Base-by-base conservation (phyloP, 2,113 vertebrate species). In the Melanerpes formicivorus region DNA sequence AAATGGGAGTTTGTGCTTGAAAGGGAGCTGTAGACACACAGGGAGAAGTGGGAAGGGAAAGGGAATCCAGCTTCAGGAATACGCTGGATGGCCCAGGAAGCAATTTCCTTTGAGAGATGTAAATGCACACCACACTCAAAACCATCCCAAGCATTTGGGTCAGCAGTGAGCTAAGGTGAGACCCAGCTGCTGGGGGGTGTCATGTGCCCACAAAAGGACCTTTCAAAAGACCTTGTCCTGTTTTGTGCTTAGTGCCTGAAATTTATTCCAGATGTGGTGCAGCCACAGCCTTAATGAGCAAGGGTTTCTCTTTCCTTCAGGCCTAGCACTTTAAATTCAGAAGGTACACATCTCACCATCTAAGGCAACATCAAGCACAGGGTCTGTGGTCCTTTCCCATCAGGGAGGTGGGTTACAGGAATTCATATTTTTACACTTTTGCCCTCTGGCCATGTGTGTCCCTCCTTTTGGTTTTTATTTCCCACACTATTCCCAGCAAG, bases 11-110 rank as follows among this genome's bases (percentile, higher is more conserved):
- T 72, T 93, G 52, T 55, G 21, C 80, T 84, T 81, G 72, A 90
- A 60, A 90, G 90, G 92, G 62, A 96, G 74, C 50, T 77, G 48
- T 78, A 72, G 83, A 87, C 79, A 84, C 58, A 83, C n/a, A 54
- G 66, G 44, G 79, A 93, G 74, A 93, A 83, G 44, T 32, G 48
- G 56, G 78, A 37, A 64, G 80, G 84, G 63, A 82, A 42, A 62
- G 80, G 87, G 69, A 81, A 91, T 88, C 78, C 67, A 93, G 2
- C 88, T 94, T 91, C 76, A 95, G 79, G 84, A 91, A 88, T 88
- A 40, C 0, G 2, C 56, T 85, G 64, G 62, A 75, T 90, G 72
- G 71, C 60, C 67, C 74, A 80, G 27, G 90, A 85, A 80, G 26
- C 64, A 69, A 4, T 94, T 85, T 77, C 60, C 91, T 90, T 58